Evolutionary conservation across 2,888 invertebrate genomes (phyloP).

Genomic region (Parapristionchus giblindavisi): DNA sequence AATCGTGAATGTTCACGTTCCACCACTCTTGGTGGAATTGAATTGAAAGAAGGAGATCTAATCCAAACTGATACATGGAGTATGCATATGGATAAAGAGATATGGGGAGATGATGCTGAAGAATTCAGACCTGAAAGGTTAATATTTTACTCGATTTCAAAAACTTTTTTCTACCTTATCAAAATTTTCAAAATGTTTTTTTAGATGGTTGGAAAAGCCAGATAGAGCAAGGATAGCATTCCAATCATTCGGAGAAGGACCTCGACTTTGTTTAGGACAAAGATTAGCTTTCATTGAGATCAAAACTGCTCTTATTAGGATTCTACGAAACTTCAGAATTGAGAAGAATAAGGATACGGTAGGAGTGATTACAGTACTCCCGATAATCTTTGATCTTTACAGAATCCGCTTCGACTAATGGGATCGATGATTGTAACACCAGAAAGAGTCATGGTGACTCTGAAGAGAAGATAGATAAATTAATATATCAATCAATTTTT

Average conservation of each 20-base stretch:
- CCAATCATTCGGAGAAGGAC: conserved; percentile 59
- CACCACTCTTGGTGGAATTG: background rate
- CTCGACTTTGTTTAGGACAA: conserved; percentile 63
- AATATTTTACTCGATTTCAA: background rate
- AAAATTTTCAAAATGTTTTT: no score
- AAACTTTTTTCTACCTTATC: no score
- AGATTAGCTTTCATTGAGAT: conserved; percentile 60
- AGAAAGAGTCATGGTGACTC: background rate
- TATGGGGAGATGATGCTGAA: conserved; percentile 35
- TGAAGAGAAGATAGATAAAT: conserved; percentile 4
- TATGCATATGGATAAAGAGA: conserved; percentile 29
- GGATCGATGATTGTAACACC: conserved; percentile 24
- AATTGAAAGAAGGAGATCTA: background rate
- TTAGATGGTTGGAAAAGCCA: conserved; percentile 42
- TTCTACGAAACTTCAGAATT: conserved; percentile 44
- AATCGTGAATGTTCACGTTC: background rate
- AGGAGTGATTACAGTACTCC: background rate
- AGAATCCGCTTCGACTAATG: conserved; percentile 24
- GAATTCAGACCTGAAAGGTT: conserved; percentile 25
- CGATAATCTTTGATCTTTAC: background rate
- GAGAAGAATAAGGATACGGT: conserved; percentile 6
- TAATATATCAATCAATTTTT: no score
- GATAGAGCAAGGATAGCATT: conserved; percentile 24
- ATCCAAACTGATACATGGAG: conserved; percentile 29
- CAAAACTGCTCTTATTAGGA: conserved; percentile 55